Percentiles rank a stretch among this genome's conserved stretches.
phyloP scores from a whole-genome alignment of 2,888 invertebrate species.

The Apomyelois bistriatella region DNA sequence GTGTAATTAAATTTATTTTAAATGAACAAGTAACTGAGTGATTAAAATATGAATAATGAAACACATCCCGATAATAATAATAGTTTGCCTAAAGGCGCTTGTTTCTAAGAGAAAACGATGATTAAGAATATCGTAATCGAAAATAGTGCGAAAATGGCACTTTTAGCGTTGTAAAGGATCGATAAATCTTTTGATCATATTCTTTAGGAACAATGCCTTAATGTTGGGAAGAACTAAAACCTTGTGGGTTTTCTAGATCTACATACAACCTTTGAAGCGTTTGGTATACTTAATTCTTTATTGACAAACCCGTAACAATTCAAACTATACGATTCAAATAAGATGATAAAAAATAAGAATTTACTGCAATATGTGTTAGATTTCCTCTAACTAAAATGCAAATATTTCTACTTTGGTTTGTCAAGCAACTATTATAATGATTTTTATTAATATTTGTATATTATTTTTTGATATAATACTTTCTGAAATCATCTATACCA shows the following conservation, averaged over 20 bases:
- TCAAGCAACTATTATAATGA: constrained; percentile 16
- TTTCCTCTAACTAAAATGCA: not conserved
- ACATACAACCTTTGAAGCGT: constrained; percentile 59
- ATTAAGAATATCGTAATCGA: too few species aligned
- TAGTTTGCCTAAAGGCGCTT: constrained; percentile 31
- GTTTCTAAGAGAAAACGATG: not conserved
- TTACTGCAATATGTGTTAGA: not conserved
- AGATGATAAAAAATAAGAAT: not conserved
- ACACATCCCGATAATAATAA: constrained; percentile 50
- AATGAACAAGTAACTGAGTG: constrained; percentile 72
- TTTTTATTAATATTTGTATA: constrained; percentile 10
- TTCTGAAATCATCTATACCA: constrained; percentile 24
- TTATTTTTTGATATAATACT: constrained; percentile 20
- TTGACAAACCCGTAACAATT: constrained; percentile 27
- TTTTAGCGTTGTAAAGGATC: not conserved
- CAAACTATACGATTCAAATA: not conserved
- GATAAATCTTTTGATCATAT: not conserved
- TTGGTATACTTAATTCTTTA: constrained; percentile 19
- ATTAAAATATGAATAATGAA: constrained; percentile 74
- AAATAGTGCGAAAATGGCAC: too few species aligned
- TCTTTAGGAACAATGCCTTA: not conserved
- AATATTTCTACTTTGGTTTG: constrained; percentile 17
- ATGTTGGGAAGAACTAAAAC: constrained; percentile 41
- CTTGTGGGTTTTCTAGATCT: constrained; percentile 33
- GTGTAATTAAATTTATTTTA: constrained; percentile 70